Base-by-base conservation (phyloP, 2,888 invertebrate genomes). In the Agelastica alni region DNA sequence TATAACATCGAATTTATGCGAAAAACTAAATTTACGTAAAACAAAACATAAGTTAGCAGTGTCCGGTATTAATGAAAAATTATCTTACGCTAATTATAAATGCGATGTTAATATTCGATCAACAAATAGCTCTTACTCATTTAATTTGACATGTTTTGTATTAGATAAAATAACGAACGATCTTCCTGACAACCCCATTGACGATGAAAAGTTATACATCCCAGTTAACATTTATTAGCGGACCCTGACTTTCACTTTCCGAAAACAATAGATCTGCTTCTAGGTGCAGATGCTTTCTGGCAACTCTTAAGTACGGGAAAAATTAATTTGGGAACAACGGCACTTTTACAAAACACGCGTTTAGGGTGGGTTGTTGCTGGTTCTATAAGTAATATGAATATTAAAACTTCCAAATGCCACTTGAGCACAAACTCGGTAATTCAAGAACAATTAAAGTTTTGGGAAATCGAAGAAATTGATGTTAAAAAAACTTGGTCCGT, bases 81-180 rank as follows among this genome's bases (percentile, higher is more conserved):
- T 31, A 16, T 52, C 54, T 12, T 42, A 47, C 12, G 18, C 47
- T 2, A 51, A 46, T 16, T 10, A 44, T 17, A 51, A 58, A 44
- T 58, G 58, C 22, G 17, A 43, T 3, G 20, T 58, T 7, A 22
- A 36, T 12, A 18, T 55, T 18, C 34, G n/a, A 7, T 54, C 51
- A 18, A 36, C 39, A 30, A 20, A 53, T 36, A 14, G 16, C 12
- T 32, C 31, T 7, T 54, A 37, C n/a, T 16, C 22, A 14, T 47
- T 51, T 34, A 39, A 51, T 34, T 39, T 56, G 14, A 51, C 53
- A 39, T 56, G 56, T 32, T 53, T 56, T 45, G 46, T 42, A 3
- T 16, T 56, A 5, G 51, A 59, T 47, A 53, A 48, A 17, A 53
- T 57, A 9, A 59, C 57, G 7, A n/a, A 7, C 4, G 9, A 28